Evolutionary conservation across 2,888 invertebrate species (phyloP), one percentile per base, ranked within the genome.

Genomic region (Sesamia inferens): DNA sequence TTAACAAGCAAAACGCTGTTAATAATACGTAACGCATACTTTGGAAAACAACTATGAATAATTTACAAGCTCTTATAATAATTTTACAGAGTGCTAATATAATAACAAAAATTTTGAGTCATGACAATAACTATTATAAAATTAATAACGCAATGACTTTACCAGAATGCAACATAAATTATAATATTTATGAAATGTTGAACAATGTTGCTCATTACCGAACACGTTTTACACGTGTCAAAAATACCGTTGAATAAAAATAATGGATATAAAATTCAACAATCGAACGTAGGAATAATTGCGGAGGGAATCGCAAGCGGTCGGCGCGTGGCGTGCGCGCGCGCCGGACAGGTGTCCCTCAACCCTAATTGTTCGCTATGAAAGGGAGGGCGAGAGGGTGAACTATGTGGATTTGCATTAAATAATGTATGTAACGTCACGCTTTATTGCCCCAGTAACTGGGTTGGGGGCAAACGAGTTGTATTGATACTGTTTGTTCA

Each of bases 271-370:
- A 74, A 81, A 85, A 75, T 76, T 78, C 64, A 77, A 87, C 77
- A 82, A 79, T 81, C 65, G 68, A 83, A 86, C 55, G 71, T 77
- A 83, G 82, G 77, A 87, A 87, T 88, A 87, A 85, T 84, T 84
- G 83, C 68, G 72, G 87, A 88, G 86, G 84, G 87, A 89, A 85
- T 85, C 47, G 88, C 86, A 78, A 88, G 82, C 69, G 73, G 72
- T 44, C 66, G 90, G 74, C 90, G 90, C 90, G 90, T 91, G 90
- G 85, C 90, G 57, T 85, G 84, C 89, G 86, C 87, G 85, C 78
- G 89, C 86, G 80, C 78, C 19, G 31, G 89, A 86, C 90, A 90
- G 90, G 90, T 90, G 90, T 85, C 85, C 80, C 57, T 51, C 81
- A 81, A 85, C 90, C 89, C 87, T 88, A 83, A 81, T 82, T 76